Conservation (phyloP, 2,113 vertebrate species). For the Boulengeromyrus knoepffleri region DNA sequence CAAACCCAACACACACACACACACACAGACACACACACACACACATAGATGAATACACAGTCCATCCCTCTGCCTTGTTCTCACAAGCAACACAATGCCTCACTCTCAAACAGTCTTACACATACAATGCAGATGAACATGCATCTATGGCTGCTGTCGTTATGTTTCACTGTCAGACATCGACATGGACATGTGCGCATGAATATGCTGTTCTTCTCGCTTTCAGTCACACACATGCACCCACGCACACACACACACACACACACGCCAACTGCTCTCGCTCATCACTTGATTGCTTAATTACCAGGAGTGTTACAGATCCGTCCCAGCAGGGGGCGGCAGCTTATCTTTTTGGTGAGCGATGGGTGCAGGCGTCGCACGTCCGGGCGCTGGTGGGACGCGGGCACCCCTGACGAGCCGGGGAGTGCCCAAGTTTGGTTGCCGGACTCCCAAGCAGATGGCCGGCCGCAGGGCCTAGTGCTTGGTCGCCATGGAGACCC, state of each 20-base stretch:
- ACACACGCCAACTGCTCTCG: neutral
- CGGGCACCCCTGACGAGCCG: neutral
- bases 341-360: neutral
- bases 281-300: neutral
- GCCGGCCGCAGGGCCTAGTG: neutral
- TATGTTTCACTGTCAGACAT: neutral
- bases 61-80: neutral
- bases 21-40: conserved; percentile 7
- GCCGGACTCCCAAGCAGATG: neutral
- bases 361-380: neutral
- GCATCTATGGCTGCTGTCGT: neutral
- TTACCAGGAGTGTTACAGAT: neutral
- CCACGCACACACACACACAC: neutral
- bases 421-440: neutral
- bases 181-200: neutral
- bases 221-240: neutral
- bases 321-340: neutral
- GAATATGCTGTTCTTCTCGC: neutral
- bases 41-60: neutral
- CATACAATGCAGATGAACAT: neutral
- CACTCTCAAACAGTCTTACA: neutral
- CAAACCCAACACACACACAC: neutral
- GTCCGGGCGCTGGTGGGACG: neutral
- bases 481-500: neutral
- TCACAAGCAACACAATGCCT: neutral